These are phyloP conservation scores for Margarornis squamiger DNA, from an alignment of 2,797 vertebrate genomes.

Conservation along the genomic window DNA sequence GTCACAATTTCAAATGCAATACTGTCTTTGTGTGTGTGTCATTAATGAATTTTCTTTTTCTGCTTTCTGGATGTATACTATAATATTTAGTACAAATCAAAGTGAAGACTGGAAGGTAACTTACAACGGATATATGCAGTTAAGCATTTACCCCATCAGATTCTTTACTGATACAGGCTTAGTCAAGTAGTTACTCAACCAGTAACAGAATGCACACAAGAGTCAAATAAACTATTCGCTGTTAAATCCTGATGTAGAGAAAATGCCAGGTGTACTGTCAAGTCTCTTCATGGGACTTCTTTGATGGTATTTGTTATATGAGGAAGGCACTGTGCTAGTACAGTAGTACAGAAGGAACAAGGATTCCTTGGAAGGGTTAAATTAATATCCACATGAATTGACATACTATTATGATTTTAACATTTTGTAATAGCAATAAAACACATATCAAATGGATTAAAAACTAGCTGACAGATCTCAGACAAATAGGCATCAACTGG, in stretches of 20 bases:
- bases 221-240: background rate
- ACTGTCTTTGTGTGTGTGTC: background rate
- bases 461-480: background rate
- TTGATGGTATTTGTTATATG: background rate
- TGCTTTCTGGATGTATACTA: background rate
- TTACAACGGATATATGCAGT: background rate
- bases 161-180: background rate
- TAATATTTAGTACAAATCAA: conserved; percentile 3
- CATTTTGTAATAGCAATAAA: background rate
- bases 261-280: background rate
- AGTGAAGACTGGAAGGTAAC: background rate
- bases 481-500: background rate
- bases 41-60: conserved; percentile 7
- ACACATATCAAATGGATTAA: background rate
- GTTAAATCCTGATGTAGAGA: background rate
- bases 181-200: background rate
- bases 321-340: background rate
- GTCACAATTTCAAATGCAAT: background rate
- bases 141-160: background rate
- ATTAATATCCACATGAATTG: background rate
- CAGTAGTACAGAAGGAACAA: background rate
- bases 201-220: background rate
- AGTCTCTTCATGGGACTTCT: background rate
- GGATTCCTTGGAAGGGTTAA: background rate
- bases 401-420: background rate